Percentiles rank a stretch among this genome's conserved stretches.
These are phyloP conservation scores for Copsychus sechellarum DNA, from an alignment of 2,113 vertebrate genomes.

Conservation along the genomic window DNA sequence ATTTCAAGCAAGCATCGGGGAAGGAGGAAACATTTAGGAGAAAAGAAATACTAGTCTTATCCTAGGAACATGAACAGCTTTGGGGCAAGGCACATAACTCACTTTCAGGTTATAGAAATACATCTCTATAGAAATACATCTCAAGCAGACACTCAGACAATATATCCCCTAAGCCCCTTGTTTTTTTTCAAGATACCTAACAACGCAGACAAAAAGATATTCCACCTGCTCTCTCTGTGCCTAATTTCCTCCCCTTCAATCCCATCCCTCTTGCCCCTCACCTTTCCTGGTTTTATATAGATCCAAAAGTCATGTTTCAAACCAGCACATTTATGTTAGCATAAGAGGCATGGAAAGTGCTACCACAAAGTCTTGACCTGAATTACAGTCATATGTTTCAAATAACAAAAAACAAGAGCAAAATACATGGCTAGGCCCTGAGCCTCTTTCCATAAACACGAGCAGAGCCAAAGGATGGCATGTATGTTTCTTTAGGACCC, in stretches of 20 bases:
- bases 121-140: background rate
- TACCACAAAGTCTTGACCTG: background rate
- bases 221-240: background rate
- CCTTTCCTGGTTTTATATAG: background rate
- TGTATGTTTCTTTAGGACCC: background rate
- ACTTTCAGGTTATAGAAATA: background rate
- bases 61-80: background rate
- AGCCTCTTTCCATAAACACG: background rate
- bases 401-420: background rate
- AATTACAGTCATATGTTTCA: slow-evolving; percentile 14
- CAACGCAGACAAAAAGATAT: background rate
- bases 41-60: background rate
- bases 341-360: background rate
- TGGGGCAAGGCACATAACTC: background rate
- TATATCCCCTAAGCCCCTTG: background rate
- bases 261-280: background rate
- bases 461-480: background rate
- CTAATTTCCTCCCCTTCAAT: background rate
- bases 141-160: background rate
- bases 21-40: background rate
- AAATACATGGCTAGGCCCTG: background rate
- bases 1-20: background rate
- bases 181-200: background rate
- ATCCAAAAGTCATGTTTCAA: background rate
- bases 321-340: background rate